Conservation (phyloP, 2,888 invertebrate genomes). For the Tanypteryx hageni region DNA sequence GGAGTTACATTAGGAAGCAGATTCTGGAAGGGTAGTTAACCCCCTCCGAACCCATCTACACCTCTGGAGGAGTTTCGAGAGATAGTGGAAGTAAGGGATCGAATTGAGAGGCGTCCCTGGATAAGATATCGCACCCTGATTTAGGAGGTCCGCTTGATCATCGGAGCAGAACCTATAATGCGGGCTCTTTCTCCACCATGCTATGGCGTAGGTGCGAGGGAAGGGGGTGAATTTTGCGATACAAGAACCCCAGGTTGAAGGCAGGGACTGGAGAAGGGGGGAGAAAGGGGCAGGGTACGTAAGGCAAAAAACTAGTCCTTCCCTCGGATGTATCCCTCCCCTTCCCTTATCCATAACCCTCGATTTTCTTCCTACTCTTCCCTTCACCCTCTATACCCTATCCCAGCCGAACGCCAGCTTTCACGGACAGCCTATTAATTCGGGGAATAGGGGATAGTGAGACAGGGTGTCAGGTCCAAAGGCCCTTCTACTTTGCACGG, state of each 20-base stretch:
- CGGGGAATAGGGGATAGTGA: conserved; percentile 55
- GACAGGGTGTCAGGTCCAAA: conserved; percentile 60
- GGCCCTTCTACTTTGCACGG: background rate
- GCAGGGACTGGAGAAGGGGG: background rate
- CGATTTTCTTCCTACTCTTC: background rate
- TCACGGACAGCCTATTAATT: conserved; percentile 64
- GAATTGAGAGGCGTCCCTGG: background rate
- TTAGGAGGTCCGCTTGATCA: background rate
- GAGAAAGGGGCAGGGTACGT: no score
- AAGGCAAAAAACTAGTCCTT: conserved; percentile 22
- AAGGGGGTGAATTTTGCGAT: background rate
- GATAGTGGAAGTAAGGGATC: background rate
- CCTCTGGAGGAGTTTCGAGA: background rate
- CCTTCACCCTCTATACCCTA: background rate
- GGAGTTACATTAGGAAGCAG: background rate
- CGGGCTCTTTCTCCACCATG: background rate
- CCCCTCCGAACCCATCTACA: background rate
- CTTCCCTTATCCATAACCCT: background rate
- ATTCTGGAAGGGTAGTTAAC: background rate
- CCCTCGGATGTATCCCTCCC: background rate
- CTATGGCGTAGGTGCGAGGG: background rate
- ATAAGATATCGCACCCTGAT: conserved; percentile 41
- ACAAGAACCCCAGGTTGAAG: conserved; percentile 33
- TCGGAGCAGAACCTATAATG: background rate
- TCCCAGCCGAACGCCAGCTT: conserved; percentile 48